These are phyloP conservation scores for Bellardia bayeri DNA, from an alignment of 2,888 invertebrate genomes.

Conservation along the genomic window DNA sequence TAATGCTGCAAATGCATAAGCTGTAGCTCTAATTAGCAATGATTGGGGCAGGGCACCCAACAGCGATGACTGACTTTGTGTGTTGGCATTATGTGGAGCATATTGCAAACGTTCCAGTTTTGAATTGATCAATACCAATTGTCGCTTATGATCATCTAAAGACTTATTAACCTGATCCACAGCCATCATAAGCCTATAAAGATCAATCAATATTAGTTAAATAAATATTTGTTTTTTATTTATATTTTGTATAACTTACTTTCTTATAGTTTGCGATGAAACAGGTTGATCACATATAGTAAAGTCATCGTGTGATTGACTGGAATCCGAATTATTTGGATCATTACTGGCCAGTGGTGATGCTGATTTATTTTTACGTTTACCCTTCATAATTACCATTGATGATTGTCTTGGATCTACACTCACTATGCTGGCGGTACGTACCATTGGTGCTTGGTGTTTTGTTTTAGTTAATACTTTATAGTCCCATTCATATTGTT, in stretches of 20 bases:
- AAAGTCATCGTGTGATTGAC: conserved; percentile 83
- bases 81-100: conserved; percentile 75
- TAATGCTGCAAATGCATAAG: conserved; percentile 79
- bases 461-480: conserved; percentile 91
- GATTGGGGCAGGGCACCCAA: conserved; percentile 76
- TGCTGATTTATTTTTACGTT: conserved; percentile 81
- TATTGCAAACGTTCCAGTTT: conserved; percentile 82
- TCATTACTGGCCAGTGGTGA: conserved; percentile 81
- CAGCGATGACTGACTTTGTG: conserved; percentile 50
- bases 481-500: conserved; percentile 94
- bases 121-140: conserved; percentile 83
- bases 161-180: conserved; percentile 85
- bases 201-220: conserved; percentile 72
- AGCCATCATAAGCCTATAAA: conserved; percentile 85
- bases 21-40: conserved; percentile 78
- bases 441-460: conserved; percentile 90
- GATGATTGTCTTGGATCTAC: conserved; percentile 86
- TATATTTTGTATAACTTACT: conserved; percentile 52
- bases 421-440: conserved; percentile 89
- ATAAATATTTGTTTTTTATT: not conserved
- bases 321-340: conserved; percentile 85
- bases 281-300: conserved; percentile 71
- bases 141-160: conserved; percentile 85
- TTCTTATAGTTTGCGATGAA: conserved; percentile 68
- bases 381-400: conserved; percentile 81